Conservation (phyloP, 2,113 vertebrate species). For the Sinocyclocheilus anophthalmus region DNA sequence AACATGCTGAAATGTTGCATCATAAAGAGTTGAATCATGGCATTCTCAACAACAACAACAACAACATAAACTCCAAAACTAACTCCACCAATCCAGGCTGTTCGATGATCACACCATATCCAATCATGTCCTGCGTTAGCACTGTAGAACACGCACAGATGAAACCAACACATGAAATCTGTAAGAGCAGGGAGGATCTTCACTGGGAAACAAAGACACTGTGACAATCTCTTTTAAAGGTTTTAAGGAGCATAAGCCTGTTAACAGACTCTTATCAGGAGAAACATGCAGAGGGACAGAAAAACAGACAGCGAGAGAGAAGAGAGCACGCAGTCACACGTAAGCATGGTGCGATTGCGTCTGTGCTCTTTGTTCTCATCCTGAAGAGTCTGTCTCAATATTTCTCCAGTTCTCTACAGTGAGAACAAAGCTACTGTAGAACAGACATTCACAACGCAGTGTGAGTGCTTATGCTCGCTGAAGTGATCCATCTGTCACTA, state of each 20-base stretch:
- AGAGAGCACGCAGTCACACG: conserved; percentile 47
- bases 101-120: not conserved
- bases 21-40: no score
- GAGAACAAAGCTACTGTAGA: conserved; percentile 52
- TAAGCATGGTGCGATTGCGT: conserved; percentile 41
- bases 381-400: conserved; percentile 62
- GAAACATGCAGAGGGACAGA: conserved; percentile 45
- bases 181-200: conserved; percentile 2
- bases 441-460: conserved; percentile 32
- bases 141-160: not conserved
- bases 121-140: not conserved
- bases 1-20: no score
- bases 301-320: not conserved
- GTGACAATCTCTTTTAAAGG: conserved; percentile 39
- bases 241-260: conserved; percentile 54
- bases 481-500: conserved; percentile 48
- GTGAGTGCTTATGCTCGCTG: conserved; percentile 25
- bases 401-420: conserved; percentile 28
- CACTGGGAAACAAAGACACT: conserved; percentile 8
- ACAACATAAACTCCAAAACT: conserved; percentile 22
- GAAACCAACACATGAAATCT: conserved; percentile 14
- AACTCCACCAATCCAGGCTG: conserved; percentile 1
- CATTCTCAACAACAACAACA: no score
- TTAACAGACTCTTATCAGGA: conserved; percentile 52
- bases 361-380: conserved; percentile 52